A percentile compares a stretch with the other conserved stretches of the same genome.
phyloP scores from a whole-genome alignment of 1,140 invertebrate genomes.

The Drosophila virilis region DNA sequence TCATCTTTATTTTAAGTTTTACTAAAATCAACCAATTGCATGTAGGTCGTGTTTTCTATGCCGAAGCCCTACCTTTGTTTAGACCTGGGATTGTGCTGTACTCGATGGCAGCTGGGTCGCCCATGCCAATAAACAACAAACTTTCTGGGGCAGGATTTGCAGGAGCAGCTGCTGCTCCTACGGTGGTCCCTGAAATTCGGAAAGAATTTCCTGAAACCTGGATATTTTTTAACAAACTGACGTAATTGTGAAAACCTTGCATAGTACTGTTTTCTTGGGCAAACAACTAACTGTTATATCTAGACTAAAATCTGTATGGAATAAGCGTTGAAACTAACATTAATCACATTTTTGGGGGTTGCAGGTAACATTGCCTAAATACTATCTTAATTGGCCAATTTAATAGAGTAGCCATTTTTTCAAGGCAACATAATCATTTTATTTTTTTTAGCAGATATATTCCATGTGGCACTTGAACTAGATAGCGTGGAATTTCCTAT shows the following conservation, averaged over 20 bases:
- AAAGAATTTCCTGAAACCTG: constrained; percentile 70
- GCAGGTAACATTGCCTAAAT: not conserved
- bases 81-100: not conserved
- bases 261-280: constrained; percentile 6
- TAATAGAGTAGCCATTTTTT: not conserved
- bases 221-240: constrained; percentile 46
- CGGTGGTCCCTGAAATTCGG: constrained; percentile 27
- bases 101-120: not conserved
- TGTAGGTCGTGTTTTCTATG: not conserved
- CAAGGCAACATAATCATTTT: not conserved
- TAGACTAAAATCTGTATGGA: constrained; percentile 8
- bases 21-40: constrained; percentile 24
- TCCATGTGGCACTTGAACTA: constrained; percentile 3
- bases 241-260: constrained; percentile 20
- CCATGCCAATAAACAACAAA: not conserved
- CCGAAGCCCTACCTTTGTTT: constrained; percentile 1
- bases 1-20: not conserved
- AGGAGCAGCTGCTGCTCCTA: not conserved
- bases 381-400: not conserved
- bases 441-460: constrained; percentile 8
- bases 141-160: not conserved
- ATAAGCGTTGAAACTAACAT: constrained; percentile 20
- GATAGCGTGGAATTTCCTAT: constrained; percentile 3
- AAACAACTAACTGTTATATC: constrained; percentile 7
- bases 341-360: not conserved